Percentiles rank a stretch among this genome's conserved stretches.
Evolutionary conservation across 2,888 invertebrate species (phyloP).

Genomic region (Ametastegia equiseti): DNA sequence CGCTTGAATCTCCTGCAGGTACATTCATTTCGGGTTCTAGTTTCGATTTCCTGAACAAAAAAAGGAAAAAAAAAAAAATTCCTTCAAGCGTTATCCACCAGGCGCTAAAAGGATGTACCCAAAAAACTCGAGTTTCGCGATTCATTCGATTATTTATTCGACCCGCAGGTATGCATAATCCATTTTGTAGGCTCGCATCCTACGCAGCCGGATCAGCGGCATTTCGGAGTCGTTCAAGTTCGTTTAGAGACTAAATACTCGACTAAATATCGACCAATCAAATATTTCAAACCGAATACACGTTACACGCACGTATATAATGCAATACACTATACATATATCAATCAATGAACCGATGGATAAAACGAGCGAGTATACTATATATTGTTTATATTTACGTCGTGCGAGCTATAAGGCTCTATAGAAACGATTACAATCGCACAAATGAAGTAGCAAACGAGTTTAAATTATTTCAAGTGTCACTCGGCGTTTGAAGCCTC

Average conservation of each 20-base stretch:
- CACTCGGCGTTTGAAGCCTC: slow-evolving; percentile 18
- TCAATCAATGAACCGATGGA: slow-evolving; percentile 29
- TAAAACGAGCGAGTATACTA: not conserved
- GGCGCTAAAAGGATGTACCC: too few relatives aligned
- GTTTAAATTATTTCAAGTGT: slow-evolving; percentile 43
- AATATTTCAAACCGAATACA: not conserved
- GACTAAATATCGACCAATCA: not conserved
- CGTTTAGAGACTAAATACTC: slow-evolving; percentile 2
- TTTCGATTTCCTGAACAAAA: too few relatives aligned
- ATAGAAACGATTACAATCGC: not conserved
- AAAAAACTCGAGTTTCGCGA: not conserved
- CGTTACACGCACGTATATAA: too few relatives aligned
- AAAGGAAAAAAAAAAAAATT: too few relatives aligned
- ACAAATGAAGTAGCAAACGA: slow-evolving; percentile 26
- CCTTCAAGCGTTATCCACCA: too few relatives aligned
- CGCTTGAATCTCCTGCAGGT: too few relatives aligned
- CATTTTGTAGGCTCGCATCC: slow-evolving; percentile 2
- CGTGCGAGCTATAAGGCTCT: not conserved
- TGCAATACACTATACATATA: not conserved
- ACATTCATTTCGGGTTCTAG: too few relatives aligned
- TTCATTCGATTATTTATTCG: not conserved
- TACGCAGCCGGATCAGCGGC: slow-evolving; percentile 34
- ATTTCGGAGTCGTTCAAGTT: slow-evolving; percentile 18
- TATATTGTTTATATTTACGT: not conserved
- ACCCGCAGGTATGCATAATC: not conserved